Evolutionary conservation across 1,140 invertebrate genomes (phyloP).

Genomic region (Brachionus manjavacas): DNA sequence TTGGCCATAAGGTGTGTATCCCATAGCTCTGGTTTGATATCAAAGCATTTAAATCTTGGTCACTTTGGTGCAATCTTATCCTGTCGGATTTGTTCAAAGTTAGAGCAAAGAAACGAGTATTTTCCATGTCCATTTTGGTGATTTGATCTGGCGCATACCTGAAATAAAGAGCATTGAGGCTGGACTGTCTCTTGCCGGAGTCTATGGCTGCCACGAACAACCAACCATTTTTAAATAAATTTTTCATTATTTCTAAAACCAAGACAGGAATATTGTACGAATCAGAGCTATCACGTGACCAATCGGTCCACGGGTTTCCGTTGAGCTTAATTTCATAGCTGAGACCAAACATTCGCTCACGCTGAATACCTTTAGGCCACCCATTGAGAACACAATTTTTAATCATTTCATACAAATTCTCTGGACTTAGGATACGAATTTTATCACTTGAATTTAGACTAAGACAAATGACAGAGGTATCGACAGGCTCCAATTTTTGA

Average conservation of each 20-base stretch:
- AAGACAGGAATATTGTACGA: slow-evolving; percentile 16
- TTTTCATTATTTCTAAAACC: background rate
- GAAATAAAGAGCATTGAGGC: background rate
- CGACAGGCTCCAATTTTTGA: background rate
- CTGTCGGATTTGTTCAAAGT: background rate
- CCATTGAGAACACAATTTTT: background rate
- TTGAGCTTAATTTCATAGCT: background rate
- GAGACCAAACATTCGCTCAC: background rate
- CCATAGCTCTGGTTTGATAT: background rate
- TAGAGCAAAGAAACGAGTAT: background rate
- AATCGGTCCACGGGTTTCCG: slow-evolving; percentile 14
- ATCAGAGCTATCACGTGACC: background rate
- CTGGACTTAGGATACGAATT: background rate
- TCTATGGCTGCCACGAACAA: background rate
- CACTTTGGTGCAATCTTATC: background rate
- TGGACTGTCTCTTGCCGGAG: background rate
- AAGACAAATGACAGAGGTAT: background rate
- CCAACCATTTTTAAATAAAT: slow-evolving; percentile 13
- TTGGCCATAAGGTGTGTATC: background rate
- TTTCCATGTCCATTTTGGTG: background rate
- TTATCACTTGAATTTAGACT: slow-evolving; percentile 11
- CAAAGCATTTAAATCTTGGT: background rate
- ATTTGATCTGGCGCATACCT: background rate
- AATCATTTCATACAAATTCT: background rate
- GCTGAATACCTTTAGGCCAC: background rate